Conservation (phyloP, 2,888 invertebrate species). For the Neoitamus cyanurus region DNA sequence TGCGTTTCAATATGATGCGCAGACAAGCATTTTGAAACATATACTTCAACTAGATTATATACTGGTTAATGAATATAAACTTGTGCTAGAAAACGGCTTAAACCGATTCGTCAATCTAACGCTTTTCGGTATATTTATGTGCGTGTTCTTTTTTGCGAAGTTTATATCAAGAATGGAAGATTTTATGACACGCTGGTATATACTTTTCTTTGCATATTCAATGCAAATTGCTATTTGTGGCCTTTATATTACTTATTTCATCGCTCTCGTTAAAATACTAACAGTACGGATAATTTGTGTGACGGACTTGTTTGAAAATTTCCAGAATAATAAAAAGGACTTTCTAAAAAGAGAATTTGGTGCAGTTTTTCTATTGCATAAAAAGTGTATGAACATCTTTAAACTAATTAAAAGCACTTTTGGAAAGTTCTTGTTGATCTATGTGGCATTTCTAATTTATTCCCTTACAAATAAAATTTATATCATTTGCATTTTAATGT, state of each 20-base stretch:
- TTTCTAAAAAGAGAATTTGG: background rate
- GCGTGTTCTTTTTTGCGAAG: background rate
- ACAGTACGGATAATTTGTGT: background rate
- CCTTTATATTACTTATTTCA: background rate
- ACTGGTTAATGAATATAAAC: background rate
- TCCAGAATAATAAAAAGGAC: background rate
- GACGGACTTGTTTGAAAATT: background rate
- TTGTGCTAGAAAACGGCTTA: background rate
- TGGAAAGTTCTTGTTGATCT: conserved; percentile 58
- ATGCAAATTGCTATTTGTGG: background rate
- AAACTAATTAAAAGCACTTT: conserved; percentile 55
- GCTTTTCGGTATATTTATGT: background rate
- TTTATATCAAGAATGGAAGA: background rate
- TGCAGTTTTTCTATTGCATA: background rate
- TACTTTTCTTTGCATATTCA: background rate
- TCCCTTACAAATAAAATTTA: conserved; percentile 62
- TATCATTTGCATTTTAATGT: conserved; percentile 58
- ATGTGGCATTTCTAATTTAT: conserved; percentile 60
- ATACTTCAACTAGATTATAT: background rate
- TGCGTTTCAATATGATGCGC: background rate
- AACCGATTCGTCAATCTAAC: background rate
- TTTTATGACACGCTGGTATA: background rate
- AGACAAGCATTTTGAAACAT: background rate
- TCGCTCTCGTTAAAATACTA: background rate
- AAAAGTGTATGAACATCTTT: background rate